Conservation (phyloP, 64 coral and sea anemone species). For the Montipora efflorescens region DNA sequence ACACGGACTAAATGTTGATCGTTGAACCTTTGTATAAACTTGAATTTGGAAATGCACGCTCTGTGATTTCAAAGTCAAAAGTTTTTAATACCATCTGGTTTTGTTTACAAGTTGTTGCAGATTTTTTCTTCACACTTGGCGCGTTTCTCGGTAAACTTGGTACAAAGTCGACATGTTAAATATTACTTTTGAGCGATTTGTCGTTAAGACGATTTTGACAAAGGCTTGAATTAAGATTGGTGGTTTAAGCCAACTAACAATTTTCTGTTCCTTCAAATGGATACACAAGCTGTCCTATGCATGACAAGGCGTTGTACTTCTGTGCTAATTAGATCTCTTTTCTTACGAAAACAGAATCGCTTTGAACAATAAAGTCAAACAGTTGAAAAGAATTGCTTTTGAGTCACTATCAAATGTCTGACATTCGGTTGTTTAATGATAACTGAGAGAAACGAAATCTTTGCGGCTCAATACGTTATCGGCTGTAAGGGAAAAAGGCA, state of each 20-base stretch:
- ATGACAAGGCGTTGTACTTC: constrained; percentile 8
- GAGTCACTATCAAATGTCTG: constrained; percentile 47
- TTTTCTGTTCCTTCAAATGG: constrained; percentile 37
- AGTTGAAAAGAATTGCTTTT: constrained; percentile 42
- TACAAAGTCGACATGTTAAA: not conserved
- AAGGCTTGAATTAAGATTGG: constrained; percentile 37
- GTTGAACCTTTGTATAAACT: not conserved
- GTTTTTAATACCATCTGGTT: constrained; percentile 31
- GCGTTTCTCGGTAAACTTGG: constrained; percentile 52
- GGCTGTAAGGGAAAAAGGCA: not conserved
- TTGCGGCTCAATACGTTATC: not conserved
- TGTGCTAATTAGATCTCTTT: constrained; percentile 55
- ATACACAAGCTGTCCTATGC: constrained; percentile 31
- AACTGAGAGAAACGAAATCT: not conserved
- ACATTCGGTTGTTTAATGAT: constrained; percentile 14
- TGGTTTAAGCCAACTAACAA: not conserved
- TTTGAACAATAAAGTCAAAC: constrained; percentile 33
- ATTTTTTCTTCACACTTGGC: constrained; percentile 50
- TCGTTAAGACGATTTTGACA: not conserved
- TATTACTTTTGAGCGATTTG: not conserved
- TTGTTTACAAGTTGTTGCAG: constrained; percentile 60
- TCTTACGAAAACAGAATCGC: constrained; percentile 52
- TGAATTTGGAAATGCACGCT: constrained; percentile 30
- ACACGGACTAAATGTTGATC: constrained; percentile 7
- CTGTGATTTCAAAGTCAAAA: constrained; percentile 19